Conservation (phyloP, 2,888 invertebrate genomes). For the Hybos culiciformis region DNA sequence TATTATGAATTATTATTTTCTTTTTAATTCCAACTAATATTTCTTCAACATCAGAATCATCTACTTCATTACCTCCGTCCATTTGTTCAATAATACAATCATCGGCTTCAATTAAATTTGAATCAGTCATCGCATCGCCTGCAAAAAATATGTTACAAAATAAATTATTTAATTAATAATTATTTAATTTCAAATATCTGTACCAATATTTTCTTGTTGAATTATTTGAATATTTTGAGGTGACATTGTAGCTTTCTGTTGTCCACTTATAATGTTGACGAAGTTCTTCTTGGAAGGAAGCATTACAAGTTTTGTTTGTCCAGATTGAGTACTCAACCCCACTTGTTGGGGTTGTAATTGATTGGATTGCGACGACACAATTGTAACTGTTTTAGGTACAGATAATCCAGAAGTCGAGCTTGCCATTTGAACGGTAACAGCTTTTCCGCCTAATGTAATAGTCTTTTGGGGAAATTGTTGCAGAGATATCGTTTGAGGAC, state of each 20-base stretch:
- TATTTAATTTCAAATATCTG: not conserved
- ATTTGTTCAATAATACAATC: constrained; percentile 33
- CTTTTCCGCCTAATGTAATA: constrained; percentile 54
- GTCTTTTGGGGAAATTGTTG: constrained; percentile 39
- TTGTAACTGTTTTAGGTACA: constrained; percentile 47
- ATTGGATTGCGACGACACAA: constrained; percentile 36
- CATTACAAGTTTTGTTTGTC: constrained; percentile 37
- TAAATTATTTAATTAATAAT: constrained; percentile 13
- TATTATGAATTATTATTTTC: too few relatives aligned
- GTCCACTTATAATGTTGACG: constrained; percentile 38
- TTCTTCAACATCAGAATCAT: too few relatives aligned
- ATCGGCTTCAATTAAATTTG: too few relatives aligned
- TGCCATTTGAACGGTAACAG: constrained; percentile 57
- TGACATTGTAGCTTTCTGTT: constrained; percentile 11
- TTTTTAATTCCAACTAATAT: too few relatives aligned
- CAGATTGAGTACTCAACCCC: constrained; percentile 21
- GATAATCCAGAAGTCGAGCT: constrained; percentile 33
- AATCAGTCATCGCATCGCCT: constrained; percentile 25
- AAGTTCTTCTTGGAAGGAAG: constrained; percentile 41
- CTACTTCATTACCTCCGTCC: constrained; percentile 25
- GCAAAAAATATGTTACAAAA: constrained; percentile 17
- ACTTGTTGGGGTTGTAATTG: constrained; percentile 24
- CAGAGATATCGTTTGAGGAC: constrained; percentile 19
- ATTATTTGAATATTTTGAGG: constrained; percentile 23
- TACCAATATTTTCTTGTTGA: constrained; percentile 9